Evolutionary conservation across 2,888 invertebrate species (phyloP).

Genomic region (Drosophila prostipennis): DNA sequence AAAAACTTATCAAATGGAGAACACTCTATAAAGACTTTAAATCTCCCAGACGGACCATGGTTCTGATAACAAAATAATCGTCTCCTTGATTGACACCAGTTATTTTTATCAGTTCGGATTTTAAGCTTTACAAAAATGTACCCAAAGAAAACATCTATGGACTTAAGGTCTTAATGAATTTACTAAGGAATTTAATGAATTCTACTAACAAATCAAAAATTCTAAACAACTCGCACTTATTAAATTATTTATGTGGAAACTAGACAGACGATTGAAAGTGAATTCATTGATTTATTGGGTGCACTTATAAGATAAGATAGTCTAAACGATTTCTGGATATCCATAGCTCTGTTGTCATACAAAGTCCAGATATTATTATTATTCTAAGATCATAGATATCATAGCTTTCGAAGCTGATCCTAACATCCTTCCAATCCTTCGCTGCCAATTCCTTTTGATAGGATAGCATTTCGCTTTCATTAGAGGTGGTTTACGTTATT

Average conservation of each 20-base stretch:
- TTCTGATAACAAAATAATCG: neutral
- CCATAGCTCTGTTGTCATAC: too few species aligned
- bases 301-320: neutral
- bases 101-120: neutral
- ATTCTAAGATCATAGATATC: too few species aligned
- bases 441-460: neutral
- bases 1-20: neutral
- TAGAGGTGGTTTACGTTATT: constrained; percentile 22
- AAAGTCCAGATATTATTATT: too few species aligned
- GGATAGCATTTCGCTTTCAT: constrained; percentile 31
- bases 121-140: neutral
- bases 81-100: neutral
- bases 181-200: neutral
- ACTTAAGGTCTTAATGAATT: neutral
- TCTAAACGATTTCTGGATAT: too few species aligned
- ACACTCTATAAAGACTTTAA: neutral
- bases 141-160: neutral
- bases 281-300: constrained; percentile 1
- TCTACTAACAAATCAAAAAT: neutral
- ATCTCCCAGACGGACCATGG: neutral
- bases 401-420: too few species aligned
- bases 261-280: constrained; percentile 1
- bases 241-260: neutral
- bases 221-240: too few species aligned
- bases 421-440: neutral